phyloP scores from a whole-genome alignment of 1,140 invertebrate genomes.

The Hylaeus volcanicus region DNA sequence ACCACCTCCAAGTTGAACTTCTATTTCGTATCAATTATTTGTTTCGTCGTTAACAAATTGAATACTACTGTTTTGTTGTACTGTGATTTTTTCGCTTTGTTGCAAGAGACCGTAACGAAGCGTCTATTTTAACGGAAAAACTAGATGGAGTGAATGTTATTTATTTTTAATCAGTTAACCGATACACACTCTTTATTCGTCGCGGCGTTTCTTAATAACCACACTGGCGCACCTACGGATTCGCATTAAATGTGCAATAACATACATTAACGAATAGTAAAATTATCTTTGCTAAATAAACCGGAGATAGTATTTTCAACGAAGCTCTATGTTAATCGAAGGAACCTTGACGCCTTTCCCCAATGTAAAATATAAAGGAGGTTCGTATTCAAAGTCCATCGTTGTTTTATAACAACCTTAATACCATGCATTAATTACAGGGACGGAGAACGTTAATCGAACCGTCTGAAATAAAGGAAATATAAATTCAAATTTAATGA shows the following conservation, averaged over 20 bases:
- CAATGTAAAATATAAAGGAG: not conserved
- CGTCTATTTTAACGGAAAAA: not conserved
- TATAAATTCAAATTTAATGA: constrained; percentile 3
- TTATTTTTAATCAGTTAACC: constrained; percentile 8
- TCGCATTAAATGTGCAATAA: constrained; percentile 34
- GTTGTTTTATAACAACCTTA: constrained; percentile 3
- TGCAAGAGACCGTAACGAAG: not conserved
- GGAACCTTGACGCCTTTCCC: constrained; percentile 1
- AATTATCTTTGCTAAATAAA: constrained; percentile 20
- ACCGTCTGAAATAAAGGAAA: not conserved
- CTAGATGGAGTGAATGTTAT: not conserved
- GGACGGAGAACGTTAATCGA: not conserved
- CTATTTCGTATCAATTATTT: not conserved
- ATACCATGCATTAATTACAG: constrained; percentile 2
- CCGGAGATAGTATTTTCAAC: not conserved
- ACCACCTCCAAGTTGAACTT: constrained; percentile 40
- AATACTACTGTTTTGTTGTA: not conserved
- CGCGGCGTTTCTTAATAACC: not conserved
- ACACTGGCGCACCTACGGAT: constrained; percentile 2
- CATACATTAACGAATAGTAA: constrained; percentile 5
- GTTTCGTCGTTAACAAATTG: too few species aligned
- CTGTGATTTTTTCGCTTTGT: not conserved
- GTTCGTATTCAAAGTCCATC: not conserved
- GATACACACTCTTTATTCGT: constrained; percentile 3
- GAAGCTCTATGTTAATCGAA: not conserved